Percentiles rank a stretch among this genome's conserved stretches.
Conservation (phyloP, 2,888 invertebrate genomes). For the Eristalis intricaria region DNA sequence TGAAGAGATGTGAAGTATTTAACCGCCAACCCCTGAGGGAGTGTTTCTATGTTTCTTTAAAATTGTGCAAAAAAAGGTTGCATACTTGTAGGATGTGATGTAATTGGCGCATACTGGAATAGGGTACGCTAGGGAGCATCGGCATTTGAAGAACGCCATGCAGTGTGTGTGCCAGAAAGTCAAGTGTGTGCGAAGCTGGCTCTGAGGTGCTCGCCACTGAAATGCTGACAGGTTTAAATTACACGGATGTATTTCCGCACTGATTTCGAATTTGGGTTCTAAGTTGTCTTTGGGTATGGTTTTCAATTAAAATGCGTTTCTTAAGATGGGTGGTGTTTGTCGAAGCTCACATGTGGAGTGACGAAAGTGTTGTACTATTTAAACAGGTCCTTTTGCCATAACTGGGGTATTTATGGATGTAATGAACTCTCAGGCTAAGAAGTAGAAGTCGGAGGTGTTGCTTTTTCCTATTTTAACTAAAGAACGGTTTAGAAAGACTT, state of each 20-base stretch:
- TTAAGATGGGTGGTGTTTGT: too few species aligned
- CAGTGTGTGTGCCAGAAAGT: constrained; percentile 4
- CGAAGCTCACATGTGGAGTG: too few species aligned
- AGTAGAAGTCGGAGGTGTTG: too few species aligned
- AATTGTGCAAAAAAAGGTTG: constrained; percentile 3
- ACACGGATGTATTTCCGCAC: background rate
- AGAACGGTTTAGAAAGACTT: too few species aligned
- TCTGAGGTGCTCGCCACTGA: background rate
- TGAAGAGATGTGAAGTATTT: background rate
- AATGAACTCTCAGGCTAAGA: too few species aligned
- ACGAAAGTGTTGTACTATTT: too few species aligned
- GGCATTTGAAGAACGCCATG: background rate
- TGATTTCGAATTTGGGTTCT: background rate
- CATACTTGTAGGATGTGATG: constrained; percentile 45
- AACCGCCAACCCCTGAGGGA: background rate
- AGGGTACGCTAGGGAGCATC: constrained; percentile 40
- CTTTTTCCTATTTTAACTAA: too few species aligned
- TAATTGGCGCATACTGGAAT: background rate
- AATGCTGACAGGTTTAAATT: background rate
- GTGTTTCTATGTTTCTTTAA: background rate
- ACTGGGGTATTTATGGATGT: too few species aligned
- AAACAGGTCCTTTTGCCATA: too few species aligned
- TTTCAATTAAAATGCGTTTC: too few species aligned
- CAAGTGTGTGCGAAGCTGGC: background rate
- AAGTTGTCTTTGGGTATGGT: background rate